These are phyloP conservation scores for Amyelois transitella DNA, from an alignment of 1,140 invertebrate species.

Conservation along the genomic window DNA sequence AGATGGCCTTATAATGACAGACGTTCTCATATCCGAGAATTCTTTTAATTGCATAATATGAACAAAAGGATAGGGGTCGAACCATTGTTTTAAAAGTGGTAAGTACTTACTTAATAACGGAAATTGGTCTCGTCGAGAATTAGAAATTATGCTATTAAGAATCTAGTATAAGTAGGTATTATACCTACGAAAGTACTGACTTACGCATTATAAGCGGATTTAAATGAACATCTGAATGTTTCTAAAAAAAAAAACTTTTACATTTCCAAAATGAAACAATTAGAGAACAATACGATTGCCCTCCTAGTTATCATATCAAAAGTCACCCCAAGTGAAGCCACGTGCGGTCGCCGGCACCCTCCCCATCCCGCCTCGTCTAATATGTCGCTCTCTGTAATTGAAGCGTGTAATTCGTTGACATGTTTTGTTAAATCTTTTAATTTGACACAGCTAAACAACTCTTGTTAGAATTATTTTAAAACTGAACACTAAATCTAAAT, in stretches of 20 bases:
- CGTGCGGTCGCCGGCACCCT: constrained; percentile 34
- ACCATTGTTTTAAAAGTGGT: too few relatives aligned
- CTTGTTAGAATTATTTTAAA: too few relatives aligned
- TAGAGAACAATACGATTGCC: constrained; percentile 35
- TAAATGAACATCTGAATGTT: constrained; percentile 11
- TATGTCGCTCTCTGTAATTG: constrained; percentile 50
- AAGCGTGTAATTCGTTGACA: constrained; percentile 67
- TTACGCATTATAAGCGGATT: neutral
- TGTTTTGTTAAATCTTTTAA: constrained; percentile 66
- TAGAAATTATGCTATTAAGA: too few relatives aligned
- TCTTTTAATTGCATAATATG: too few relatives aligned
- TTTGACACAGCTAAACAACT: constrained; percentile 48
- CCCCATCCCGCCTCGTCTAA: constrained; percentile 30
- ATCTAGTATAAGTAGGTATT: too few relatives aligned
- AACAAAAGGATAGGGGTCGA: too few relatives aligned
- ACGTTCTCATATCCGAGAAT: too few relatives aligned
- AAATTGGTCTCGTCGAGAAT: too few relatives aligned
- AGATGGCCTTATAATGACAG: too few relatives aligned
- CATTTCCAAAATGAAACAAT: constrained; percentile 16
- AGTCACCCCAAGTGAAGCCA: constrained; percentile 33
- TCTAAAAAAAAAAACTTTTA: neutral
- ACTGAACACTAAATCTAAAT: too few relatives aligned
- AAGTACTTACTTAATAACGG: too few relatives aligned
- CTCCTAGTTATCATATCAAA: constrained; percentile 59
- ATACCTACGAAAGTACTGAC: constrained; percentile 1